Evolutionary conservation across 2,797 vertebrate genomes (phyloP).

Genomic region (Acanthiza pusilla): DNA sequence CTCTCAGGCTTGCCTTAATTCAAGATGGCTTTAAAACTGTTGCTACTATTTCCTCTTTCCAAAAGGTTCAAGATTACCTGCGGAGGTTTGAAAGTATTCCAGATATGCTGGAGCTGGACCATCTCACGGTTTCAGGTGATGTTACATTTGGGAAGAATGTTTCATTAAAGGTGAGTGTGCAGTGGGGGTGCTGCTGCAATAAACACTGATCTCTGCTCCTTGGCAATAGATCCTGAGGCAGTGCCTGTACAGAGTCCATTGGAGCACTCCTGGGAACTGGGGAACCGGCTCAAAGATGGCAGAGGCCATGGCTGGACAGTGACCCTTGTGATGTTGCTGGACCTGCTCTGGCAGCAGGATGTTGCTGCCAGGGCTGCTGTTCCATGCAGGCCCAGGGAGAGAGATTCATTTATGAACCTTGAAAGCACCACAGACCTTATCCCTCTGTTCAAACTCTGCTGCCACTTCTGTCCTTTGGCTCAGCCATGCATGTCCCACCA

Average conservation of each 20-base stretch:
- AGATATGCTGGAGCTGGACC: conserved; percentile 97
- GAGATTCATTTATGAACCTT: not conserved
- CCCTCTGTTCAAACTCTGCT: not conserved
- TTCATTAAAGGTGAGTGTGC: conserved; percentile 85
- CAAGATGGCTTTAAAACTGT: not conserved
- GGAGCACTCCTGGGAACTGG: not conserved
- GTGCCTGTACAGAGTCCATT: accelerated
- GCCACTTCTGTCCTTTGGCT: not conserved
- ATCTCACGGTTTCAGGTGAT: conserved; percentile 96
- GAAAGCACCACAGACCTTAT: not conserved
- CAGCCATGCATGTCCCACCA: not conserved
- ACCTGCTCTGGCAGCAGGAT: too few species aligned
- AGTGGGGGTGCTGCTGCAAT: not conserved
- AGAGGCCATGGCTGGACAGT: not conserved
- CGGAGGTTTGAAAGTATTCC: conserved; percentile 96
- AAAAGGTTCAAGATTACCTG: conserved; percentile 94
- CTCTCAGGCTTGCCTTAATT: not conserved
- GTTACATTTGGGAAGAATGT: conserved; percentile 98
- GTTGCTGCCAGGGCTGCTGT: not conserved
- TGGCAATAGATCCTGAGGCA: not conserved
- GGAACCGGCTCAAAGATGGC: not conserved
- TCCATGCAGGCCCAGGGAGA: not conserved
- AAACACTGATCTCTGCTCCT: not conserved
- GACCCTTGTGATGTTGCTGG: too few species aligned
- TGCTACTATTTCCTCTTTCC: not conserved